Conservation (phyloP, 1,140 invertebrate genomes). For the Drosophila sproati region DNA sequence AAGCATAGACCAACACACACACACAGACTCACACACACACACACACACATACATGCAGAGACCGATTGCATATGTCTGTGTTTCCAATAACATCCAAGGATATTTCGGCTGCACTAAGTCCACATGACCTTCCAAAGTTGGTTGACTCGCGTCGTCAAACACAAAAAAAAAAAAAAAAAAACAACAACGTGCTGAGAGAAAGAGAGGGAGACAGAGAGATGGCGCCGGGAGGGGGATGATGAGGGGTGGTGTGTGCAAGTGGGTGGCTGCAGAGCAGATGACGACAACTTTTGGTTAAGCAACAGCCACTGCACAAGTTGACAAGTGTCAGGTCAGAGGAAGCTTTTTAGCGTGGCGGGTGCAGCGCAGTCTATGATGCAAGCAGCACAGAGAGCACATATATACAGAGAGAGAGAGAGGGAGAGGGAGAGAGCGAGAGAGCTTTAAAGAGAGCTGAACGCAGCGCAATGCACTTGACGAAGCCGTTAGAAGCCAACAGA, state of each 20-base stretch:
- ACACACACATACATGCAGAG: neutral
- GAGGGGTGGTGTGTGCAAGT: too few species aligned
- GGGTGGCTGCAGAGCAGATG: slow-evolving; percentile 6
- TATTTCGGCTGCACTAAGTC: slow-evolving; percentile 75
- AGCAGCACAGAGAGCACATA: slow-evolving; percentile 5
- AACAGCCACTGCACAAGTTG: slow-evolving; percentile 36
- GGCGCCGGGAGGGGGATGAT: neutral
- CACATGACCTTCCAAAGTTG: slow-evolving; percentile 84
- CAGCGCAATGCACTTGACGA: slow-evolving; percentile 58
- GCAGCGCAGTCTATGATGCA: slow-evolving; percentile 41
- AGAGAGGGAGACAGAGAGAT: neutral
- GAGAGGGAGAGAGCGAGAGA: slow-evolving; percentile 7
- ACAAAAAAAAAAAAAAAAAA: slow-evolving; percentile 11
- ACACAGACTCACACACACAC: slow-evolving; percentile 31
- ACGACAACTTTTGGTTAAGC: slow-evolving; percentile 31
- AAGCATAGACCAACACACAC: slow-evolving; percentile 46
- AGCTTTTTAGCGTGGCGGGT: slow-evolving; percentile 10
- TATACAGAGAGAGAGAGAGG: neutral
- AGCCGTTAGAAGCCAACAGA: slow-evolving; percentile 61
- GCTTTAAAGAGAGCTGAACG: slow-evolving; percentile 15
- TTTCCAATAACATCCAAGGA: slow-evolving; percentile 81
- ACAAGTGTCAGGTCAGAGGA: slow-evolving; percentile 26
- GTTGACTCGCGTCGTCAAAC: slow-evolving; percentile 69
- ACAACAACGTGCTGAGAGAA: neutral
- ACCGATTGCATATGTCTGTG: slow-evolving; percentile 13